Percentiles rank a stretch among this genome's conserved stretches.
phyloP scores from a whole-genome alignment of 2,113 vertebrate genomes.

The Colius striatus region DNA sequence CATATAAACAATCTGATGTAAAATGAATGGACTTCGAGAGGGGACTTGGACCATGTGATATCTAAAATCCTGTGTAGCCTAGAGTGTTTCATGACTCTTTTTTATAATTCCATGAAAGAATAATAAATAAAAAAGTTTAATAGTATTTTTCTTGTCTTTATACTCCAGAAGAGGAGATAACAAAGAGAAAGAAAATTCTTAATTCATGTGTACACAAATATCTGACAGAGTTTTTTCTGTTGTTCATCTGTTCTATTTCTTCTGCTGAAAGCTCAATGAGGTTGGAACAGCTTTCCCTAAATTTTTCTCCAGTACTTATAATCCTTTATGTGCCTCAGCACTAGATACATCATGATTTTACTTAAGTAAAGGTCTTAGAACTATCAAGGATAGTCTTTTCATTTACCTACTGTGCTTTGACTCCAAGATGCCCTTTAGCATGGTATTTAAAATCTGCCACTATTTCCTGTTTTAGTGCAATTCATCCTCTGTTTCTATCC shows the following conservation, averaged over 20 bases:
- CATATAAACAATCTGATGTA: neutral
- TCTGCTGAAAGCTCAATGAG: neutral
- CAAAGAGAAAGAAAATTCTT: neutral
- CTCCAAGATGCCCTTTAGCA: neutral
- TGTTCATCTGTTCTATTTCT: neutral
- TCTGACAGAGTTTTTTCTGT: neutral
- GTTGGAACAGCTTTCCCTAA: neutral
- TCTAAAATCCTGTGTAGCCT: neutral
- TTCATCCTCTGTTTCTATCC: neutral
- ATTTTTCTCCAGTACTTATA: neutral
- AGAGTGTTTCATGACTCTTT: neutral
- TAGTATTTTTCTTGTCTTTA: neutral
- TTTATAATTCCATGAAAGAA: neutral
- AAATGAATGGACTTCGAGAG: neutral
- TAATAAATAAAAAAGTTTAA: neutral
- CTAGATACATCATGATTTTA: neutral
- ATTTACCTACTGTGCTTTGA: neutral
- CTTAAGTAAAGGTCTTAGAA: neutral
- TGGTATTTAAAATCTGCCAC: neutral
- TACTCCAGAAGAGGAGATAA: neutral
- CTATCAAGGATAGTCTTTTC: neutral
- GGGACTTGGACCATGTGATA: rapidly evolving
- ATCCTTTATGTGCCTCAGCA: neutral
- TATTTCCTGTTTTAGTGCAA: neutral
- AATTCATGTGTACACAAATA: neutral